Base-by-base conservation (phyloP, 2,888 invertebrate genomes). In the Lysandra bellargus region DNA sequence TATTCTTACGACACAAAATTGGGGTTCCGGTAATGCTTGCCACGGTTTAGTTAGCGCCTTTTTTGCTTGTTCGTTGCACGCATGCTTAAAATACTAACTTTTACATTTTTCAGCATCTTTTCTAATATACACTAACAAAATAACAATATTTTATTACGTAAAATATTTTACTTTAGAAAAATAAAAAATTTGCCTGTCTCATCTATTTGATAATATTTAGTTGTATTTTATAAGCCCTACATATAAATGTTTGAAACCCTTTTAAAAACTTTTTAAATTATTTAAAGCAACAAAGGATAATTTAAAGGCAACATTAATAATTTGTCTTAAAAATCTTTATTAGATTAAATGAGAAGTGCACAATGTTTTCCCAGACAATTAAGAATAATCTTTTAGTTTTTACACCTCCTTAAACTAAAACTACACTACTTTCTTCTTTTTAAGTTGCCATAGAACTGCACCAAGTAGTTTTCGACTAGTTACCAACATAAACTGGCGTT, bases 101-200 rank as follows among this genome's bases (percentile, higher is more conserved):
- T 92, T 91, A 88, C 89, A 92, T 90, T 90, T 93, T 94, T 94
- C 94, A 94, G 94, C 93, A 91, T 92, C 89, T 89, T 88, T 89
- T 88, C 89, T 92, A 93, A 93, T 91, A 91, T 88, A 83, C 89
- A 92, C 90, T 90, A 91, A 89, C 85, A 85, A 85, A 84, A 84
- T 82, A 80, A 86, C 81, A 7, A 60, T 78, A 64, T 40, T 53
- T 53, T 30, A 53, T 49, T 53, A 69, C 33, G 12, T 23, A 12
- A 69, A 69, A 53, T 76, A 76, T 33, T 33, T 12, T 33, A 6
- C 44, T 61, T 30, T 33, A n/a, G 12, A 78, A 78, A 49, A 1
- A 57, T n/a, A 40, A 73, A 57, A 40, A 17, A 74, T 74, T 44
- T 74, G 79, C 74, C 79, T 79, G 79, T 79, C 79, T 79, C 79